phyloP scores from a whole-genome alignment of 2,113 vertebrate genomes.

The Arenaria interpres region DNA sequence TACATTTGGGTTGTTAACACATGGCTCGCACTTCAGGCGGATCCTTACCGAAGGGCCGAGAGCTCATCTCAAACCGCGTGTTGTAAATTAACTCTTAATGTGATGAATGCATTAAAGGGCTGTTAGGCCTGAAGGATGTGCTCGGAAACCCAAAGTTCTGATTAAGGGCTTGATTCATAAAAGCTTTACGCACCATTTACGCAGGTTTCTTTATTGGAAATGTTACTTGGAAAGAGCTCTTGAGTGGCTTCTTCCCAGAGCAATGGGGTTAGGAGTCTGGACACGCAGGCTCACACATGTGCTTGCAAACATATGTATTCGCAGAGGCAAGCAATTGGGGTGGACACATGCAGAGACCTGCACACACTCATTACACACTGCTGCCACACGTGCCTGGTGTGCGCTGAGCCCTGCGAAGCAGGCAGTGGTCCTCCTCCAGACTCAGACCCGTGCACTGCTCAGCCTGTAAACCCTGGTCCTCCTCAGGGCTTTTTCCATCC shows the following conservation, averaged over 20 bases:
- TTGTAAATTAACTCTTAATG: slow-evolving; percentile 72
- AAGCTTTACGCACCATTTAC: slow-evolving; percentile 23
- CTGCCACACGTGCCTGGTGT: fast-evolving
- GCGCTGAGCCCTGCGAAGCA: neutral
- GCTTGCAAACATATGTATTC: neutral
- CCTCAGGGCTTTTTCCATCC: neutral
- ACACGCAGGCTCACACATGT: neutral
- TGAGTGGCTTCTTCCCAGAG: slow-evolving; percentile 2
- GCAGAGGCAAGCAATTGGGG: neutral
- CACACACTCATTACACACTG: neutral
- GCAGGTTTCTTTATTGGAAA: slow-evolving; percentile 41
- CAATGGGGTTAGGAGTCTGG: neutral
- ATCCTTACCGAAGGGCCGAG: slow-evolving; percentile 27
- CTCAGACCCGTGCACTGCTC: neutral
- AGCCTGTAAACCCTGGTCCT: neutral
- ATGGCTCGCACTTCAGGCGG: slow-evolving; percentile 55
- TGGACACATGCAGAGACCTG: neutral
- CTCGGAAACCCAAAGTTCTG: slow-evolving; percentile 23
- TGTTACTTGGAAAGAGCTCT: slow-evolving; percentile 54
- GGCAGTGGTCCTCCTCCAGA: neutral
- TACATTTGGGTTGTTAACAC: slow-evolving; percentile 67
- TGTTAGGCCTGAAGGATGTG: slow-evolving; percentile 53
- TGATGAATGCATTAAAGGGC: slow-evolving; percentile 62
- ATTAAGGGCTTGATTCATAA: slow-evolving; percentile 66
- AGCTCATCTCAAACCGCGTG: slow-evolving; percentile 19